Evolutionary conservation across 2,797 vertebrate genomes (phyloP).

Genomic region (Thripadectes ignobilis): DNA sequence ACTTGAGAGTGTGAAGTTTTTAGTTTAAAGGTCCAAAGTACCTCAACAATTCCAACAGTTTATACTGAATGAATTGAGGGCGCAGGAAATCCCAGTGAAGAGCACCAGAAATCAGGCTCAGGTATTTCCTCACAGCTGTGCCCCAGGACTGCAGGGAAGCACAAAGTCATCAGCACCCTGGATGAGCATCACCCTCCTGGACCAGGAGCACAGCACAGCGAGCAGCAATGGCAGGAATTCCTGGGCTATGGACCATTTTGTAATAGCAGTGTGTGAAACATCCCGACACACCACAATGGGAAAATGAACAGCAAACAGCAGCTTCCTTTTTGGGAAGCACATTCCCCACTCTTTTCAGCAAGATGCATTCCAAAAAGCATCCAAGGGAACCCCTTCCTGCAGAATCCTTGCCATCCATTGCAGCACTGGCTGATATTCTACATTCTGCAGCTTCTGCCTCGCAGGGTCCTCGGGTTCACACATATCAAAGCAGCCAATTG

Average conservation of each 20-base stretch:
- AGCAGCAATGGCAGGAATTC: not conserved
- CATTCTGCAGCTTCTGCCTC: not conserved
- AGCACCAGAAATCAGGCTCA: not conserved
- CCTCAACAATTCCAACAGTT: not conserved
- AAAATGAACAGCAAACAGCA: not conserved
- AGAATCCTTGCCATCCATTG: not conserved
- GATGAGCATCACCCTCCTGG: not conserved
- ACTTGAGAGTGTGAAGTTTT: not conserved
- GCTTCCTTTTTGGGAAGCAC: not conserved
- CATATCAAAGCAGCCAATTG: conserved; percentile 42
- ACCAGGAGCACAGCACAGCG: not conserved
- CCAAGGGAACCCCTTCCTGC: not conserved
- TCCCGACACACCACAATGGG: too few species aligned
- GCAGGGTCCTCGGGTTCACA: not conserved
- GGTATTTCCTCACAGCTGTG: not conserved
- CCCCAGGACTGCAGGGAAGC: not conserved
- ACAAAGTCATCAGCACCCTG: not conserved
- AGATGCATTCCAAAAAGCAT: not conserved
- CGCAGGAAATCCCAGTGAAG: not conserved
- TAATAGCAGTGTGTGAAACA: not conserved
- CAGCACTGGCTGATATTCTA: not conserved
- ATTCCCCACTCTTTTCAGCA: not conserved
- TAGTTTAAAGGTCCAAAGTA: not conserved
- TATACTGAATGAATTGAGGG: not conserved
- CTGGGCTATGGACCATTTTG: not conserved